A percentile compares a stretch with the other conserved stretches of the same genome.
phyloP scores from a whole-genome alignment of 2,797 vertebrate genomes.

The Lepidocolaptes lacrymiger region DNA sequence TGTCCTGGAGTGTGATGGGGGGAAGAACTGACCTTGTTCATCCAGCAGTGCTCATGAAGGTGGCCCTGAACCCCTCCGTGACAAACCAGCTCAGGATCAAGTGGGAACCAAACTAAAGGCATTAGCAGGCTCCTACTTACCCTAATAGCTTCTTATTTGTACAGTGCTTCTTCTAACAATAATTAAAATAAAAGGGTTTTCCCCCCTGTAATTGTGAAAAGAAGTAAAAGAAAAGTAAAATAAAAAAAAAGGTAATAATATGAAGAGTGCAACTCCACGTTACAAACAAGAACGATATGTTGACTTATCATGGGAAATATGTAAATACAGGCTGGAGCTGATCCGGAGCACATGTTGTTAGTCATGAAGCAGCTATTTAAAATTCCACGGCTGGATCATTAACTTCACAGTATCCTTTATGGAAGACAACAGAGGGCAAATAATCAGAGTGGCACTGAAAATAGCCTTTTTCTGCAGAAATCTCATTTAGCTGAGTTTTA shows the following conservation, averaged over 20 bases:
- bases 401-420: slow-evolving; percentile 62
- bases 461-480: not conserved
- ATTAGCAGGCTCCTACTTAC: not conserved
- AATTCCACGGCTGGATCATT: slow-evolving; percentile 48
- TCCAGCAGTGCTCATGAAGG: rapidly evolving
- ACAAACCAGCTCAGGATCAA: not conserved
- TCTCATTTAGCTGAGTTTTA: not conserved
- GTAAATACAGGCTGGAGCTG: slow-evolving; percentile 38
- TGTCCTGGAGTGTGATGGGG: not conserved
- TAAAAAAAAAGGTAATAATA: not conserved
- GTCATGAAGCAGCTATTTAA: slow-evolving; percentile 58
- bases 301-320: slow-evolving; percentile 68
- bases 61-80: not conserved
- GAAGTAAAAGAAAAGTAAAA: not conserved
- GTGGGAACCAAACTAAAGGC: not conserved
- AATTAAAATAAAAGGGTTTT: slow-evolving; percentile 4
- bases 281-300: slow-evolving; percentile 59
- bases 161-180: not conserved
- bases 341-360: slow-evolving; percentile 49
- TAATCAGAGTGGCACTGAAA: slow-evolving; percentile 15
- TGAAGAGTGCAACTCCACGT: slow-evolving; percentile 11
- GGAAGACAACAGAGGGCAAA: slow-evolving; percentile 46
- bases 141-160: not conserved
- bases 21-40: not conserved
- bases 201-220: slow-evolving; percentile 14